These are phyloP conservation scores for Agrypnia vestita DNA, from an alignment of 1,140 invertebrate genomes.

Conservation along the genomic window DNA sequence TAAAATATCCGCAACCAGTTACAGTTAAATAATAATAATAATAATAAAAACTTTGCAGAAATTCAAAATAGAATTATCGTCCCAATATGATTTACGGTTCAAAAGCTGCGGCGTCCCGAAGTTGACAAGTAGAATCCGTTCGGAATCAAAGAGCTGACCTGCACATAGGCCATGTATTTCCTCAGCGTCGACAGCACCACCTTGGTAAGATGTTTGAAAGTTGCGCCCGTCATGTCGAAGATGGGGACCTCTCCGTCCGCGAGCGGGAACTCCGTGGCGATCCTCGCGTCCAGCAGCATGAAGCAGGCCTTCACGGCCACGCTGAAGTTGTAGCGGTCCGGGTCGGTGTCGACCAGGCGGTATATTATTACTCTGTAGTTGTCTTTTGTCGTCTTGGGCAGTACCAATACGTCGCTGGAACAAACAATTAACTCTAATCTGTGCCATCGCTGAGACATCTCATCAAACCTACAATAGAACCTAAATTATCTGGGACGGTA, in stretches of 20 bases:
- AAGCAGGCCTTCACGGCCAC: constrained; percentile 80
- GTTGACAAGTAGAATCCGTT: not conserved
- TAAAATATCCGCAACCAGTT: no score
- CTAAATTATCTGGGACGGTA: no score
- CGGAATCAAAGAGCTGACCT: constrained; percentile 63
- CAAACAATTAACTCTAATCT: not conserved
- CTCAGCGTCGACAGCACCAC: constrained; percentile 77
- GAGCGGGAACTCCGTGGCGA: constrained; percentile 72
- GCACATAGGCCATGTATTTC: constrained; percentile 80
- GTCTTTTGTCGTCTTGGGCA: constrained; percentile 74
- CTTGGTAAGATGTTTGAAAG: constrained; percentile 77
- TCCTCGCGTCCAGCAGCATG: constrained; percentile 79
- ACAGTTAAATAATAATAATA: no score
- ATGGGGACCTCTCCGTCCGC: constrained; percentile 79
- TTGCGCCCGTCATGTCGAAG: constrained; percentile 79
- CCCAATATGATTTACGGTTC: no score
- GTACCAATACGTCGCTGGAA: constrained; percentile 76
- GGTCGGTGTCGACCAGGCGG: constrained; percentile 75
- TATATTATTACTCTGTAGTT: constrained; percentile 76
- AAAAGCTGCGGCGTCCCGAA: no score
- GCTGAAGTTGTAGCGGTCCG: constrained; percentile 78
- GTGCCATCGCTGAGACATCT: no score
- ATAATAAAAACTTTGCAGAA: no score
- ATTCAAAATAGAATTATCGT: no score
- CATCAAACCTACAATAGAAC: no score